Evolutionary conservation across 2,888 invertebrate genomes (phyloP).

Genomic region (Hirtodrosophila alboralis): DNA sequence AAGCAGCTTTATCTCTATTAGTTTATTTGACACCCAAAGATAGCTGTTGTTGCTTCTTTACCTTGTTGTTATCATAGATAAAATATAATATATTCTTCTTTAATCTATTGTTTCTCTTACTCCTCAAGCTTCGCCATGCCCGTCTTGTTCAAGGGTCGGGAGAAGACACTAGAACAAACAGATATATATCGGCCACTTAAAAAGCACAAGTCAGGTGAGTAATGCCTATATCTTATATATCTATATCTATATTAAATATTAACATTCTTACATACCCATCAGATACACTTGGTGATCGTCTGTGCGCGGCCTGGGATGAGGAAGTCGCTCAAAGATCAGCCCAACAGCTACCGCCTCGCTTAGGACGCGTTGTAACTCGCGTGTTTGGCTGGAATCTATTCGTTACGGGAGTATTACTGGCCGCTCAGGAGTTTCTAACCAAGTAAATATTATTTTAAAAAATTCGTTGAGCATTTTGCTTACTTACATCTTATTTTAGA

Average conservation of each 20-base stretch:
- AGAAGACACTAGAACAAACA: constrained; percentile 88
- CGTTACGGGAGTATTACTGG: constrained; percentile 86
- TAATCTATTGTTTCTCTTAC: constrained; percentile 1
- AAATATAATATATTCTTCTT: too few species aligned
- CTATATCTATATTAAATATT: neutral
- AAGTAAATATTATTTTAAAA: constrained; percentile 65
- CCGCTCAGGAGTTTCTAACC: constrained; percentile 87
- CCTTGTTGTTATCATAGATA: neutral
- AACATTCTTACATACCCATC: constrained; percentile 21
- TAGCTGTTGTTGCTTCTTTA: too few species aligned
- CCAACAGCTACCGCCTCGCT: constrained; percentile 83
- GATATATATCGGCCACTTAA: constrained; percentile 90
- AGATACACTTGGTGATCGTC: constrained; percentile 86
- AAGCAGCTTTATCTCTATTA: too few species aligned
- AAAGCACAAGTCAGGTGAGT: constrained; percentile 87
- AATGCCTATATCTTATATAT: neutral
- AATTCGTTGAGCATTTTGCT: neutral
- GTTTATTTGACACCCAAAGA: too few species aligned
- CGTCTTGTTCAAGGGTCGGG: constrained; percentile 90
- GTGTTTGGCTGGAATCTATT: constrained; percentile 87
- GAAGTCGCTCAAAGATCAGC: constrained; percentile 83
- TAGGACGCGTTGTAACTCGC: constrained; percentile 82
- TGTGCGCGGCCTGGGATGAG: constrained; percentile 86
- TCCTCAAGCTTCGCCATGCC: constrained; percentile 90
- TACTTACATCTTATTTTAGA: constrained; percentile 80